phyloP scores from a whole-genome alignment of 2,888 invertebrate genomes.

The Hylaea fasciaria region DNA sequence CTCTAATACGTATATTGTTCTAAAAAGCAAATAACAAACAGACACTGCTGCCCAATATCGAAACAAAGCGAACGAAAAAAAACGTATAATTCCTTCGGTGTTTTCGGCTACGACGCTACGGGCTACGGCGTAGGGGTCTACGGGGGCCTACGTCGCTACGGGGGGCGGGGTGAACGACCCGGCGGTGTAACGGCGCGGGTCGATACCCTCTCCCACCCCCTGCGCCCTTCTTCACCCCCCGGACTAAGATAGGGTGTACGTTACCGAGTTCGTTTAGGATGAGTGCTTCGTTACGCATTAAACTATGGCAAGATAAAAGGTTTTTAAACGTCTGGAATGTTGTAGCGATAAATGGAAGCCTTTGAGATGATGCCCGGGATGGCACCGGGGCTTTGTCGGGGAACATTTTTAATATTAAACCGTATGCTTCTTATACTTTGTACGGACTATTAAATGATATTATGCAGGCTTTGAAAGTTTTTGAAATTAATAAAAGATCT shows the following conservation, averaged over 20 bases:
- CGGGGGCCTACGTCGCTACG: conserved; percentile 46
- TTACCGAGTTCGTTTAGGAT: conserved; percentile 61
- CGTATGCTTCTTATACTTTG: too few relatives aligned
- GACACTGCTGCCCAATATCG: conserved; percentile 50
- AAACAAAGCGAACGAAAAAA: conserved; percentile 50
- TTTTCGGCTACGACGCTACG: conserved; percentile 52
- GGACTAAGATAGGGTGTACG: conserved; percentile 56
- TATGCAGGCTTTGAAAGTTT: too few relatives aligned
- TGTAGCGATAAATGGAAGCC: conserved; percentile 32
- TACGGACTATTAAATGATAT: too few relatives aligned
- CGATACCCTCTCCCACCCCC: conserved; percentile 66
- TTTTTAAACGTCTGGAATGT: conserved; percentile 52
- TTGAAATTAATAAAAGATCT: too few relatives aligned
- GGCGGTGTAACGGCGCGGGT: conserved; percentile 68
- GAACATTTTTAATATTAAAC: too few relatives aligned
- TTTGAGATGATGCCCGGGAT: background rate
- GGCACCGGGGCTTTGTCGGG: too few relatives aligned
- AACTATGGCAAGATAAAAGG: conserved; percentile 59
- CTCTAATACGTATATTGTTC: conserved; percentile 54
- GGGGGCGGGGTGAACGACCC: conserved; percentile 75
- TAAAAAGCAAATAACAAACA: conserved; percentile 57
- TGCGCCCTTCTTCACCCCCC: conserved; percentile 25
- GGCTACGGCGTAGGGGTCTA: conserved; percentile 54
- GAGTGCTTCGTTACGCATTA: conserved; percentile 62
- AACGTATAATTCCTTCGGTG: conserved; percentile 51